Evolutionary conservation across 2,113 vertebrate genomes (phyloP).

Genomic region (Halichoeres trimaculatus): DNA sequence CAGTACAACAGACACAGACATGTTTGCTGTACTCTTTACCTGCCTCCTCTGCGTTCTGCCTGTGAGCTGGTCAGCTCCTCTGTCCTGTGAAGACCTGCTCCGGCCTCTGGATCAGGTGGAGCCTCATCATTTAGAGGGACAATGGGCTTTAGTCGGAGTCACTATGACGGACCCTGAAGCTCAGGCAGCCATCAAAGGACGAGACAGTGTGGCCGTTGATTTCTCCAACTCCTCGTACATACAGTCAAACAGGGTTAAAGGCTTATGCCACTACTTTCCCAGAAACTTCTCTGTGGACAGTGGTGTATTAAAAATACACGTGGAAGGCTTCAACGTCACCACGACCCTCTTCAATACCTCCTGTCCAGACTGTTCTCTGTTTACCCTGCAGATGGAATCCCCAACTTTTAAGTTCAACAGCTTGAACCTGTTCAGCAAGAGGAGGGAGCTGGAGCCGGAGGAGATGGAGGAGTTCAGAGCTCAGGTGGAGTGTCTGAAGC

Average conservation of each 20-base stretch:
- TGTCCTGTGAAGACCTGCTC: constrained; percentile 34
- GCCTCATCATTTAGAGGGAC: not conserved
- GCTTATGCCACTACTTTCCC: not conserved
- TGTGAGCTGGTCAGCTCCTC: constrained; percentile 26
- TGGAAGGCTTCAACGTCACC: not conserved
- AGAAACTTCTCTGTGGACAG: not conserved
- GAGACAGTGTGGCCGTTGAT: constrained; percentile 9
- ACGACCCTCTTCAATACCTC: not conserved
- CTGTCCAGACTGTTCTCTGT: constrained; percentile 24
- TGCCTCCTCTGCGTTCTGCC: not conserved
- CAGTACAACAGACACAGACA: not conserved
- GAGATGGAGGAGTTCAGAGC: constrained; percentile 30
- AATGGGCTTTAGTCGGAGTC: constrained; percentile 37
- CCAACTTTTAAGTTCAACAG: accelerated
- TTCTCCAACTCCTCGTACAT: constrained; percentile 2
- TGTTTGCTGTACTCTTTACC: not conserved
- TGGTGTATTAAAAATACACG: not conserved
- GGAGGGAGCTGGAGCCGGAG: constrained; percentile 18
- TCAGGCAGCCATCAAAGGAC: not conserved
- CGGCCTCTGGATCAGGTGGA: constrained; percentile 6
- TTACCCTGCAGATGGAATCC: not conserved
- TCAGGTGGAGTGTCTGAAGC: constrained; percentile 28
- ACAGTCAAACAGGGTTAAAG: not conserved
- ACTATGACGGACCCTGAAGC: not conserved
- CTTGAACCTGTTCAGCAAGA: constrained; percentile 24